Percentiles rank a stretch among this genome's conserved stretches.
Conservation (phyloP, 2,888 invertebrate species). For the Uropetala carovei region DNA sequence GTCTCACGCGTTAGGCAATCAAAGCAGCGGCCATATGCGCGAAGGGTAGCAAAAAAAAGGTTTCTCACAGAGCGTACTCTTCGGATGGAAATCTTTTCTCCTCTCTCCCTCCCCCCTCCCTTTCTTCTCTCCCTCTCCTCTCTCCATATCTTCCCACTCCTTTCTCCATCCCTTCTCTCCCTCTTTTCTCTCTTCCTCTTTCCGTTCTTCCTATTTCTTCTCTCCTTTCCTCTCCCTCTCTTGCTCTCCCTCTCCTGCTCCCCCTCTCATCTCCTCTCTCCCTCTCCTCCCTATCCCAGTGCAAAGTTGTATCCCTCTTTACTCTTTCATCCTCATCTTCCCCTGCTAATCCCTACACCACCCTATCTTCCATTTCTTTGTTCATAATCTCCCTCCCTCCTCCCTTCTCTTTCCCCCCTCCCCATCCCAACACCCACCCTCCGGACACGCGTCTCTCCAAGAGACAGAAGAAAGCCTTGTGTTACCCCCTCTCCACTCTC, state of each 20-base stretch:
- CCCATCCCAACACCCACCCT: too few species aligned
- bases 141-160: neutral
- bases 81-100: neutral
- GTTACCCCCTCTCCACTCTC: too few species aligned
- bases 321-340: too few species aligned
- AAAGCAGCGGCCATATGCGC: neutral
- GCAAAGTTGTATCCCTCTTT: too few species aligned
- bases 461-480: too few species aligned
- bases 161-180: neutral
- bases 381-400: too few species aligned
- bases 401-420: too few species aligned
- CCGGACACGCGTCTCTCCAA: too few species aligned
- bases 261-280: neutral
- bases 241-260: neutral
- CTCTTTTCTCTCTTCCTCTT: neutral
- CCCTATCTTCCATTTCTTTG: too few species aligned
- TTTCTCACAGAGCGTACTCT: neutral
- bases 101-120: neutral
- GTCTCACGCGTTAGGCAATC: neutral
- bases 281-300: neutral
- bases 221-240: neutral
- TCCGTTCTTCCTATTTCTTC: neutral
- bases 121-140: neutral
- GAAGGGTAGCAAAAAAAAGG: neutral
- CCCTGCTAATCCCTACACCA: too few species aligned